Evolutionary conservation across 1,140 invertebrate species (phyloP).

Genomic region (Pomacea maculata): DNA sequence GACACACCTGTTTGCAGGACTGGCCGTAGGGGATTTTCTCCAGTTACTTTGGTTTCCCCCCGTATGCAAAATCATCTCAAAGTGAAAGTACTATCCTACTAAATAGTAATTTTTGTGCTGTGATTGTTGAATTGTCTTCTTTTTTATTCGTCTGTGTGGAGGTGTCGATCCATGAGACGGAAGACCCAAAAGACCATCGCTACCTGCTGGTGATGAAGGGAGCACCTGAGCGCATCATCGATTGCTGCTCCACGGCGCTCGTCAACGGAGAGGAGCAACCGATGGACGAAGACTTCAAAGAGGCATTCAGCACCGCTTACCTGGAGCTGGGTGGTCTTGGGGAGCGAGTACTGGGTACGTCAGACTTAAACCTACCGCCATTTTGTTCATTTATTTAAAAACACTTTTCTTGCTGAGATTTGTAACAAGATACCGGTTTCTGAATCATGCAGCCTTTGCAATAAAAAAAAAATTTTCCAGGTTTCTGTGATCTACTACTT

Average conservation of each 20-base stretch:
- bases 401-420: background rate
- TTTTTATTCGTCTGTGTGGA: constrained; percentile 55
- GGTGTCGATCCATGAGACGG: constrained; percentile 94
- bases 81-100: no score
- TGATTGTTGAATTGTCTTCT: background rate
- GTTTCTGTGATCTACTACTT: constrained; percentile 69
- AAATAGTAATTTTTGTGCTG: background rate
- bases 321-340: constrained; percentile 97
- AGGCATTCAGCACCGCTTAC: constrained; percentile 98
- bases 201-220: constrained; percentile 99
- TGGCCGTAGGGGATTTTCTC: no score
- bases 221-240: constrained; percentile 97
- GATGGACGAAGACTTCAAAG: constrained; percentile 95
- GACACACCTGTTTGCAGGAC: no score
- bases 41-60: no score
- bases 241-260: constrained; percentile 94
- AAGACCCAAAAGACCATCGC: constrained; percentile 88
- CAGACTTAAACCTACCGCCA: no score
- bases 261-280: constrained; percentile 96
- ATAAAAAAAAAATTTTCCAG: background rate
- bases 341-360: constrained; percentile 89
- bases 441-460: background rate
- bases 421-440: background rate
- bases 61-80: no score
- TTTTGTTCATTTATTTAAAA: no score